Evolutionary conservation across 2,888 invertebrate genomes (phyloP).

Genomic region (Lathronympha strigana): DNA sequence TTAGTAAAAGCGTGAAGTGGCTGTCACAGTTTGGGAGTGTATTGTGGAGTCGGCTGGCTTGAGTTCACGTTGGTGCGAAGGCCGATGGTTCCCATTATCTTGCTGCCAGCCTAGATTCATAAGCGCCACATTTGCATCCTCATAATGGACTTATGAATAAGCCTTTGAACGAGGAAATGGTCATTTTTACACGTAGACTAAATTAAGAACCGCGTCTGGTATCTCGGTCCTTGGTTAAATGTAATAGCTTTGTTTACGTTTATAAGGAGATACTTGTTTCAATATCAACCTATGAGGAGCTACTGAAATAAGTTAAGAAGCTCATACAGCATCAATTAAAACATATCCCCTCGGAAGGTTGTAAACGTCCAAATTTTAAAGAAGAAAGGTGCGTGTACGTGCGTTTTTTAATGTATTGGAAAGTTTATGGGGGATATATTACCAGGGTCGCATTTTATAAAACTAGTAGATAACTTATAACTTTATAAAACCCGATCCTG

Average conservation of each 20-base stretch:
- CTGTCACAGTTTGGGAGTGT: constrained; percentile 73
- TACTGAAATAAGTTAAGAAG: too few species aligned
- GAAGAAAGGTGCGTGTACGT: too few species aligned
- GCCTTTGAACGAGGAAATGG: constrained; percentile 56
- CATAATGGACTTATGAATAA: constrained; percentile 75
- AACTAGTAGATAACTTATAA: too few species aligned
- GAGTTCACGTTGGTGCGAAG: constrained; percentile 71
- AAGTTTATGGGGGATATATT: too few species aligned
- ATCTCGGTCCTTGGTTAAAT: constrained; percentile 2
- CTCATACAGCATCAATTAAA: too few species aligned
- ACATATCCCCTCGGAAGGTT: too few species aligned
- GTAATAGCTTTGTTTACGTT: background rate
- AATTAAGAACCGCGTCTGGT: constrained; percentile 25
- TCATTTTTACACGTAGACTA: constrained; percentile 45
- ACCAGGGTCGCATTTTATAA: too few species aligned
- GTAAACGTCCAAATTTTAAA: too few species aligned
- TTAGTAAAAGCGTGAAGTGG: constrained; percentile 79
- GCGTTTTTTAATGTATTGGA: too few species aligned
- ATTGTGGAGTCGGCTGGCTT: constrained; percentile 56
- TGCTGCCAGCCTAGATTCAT: constrained; percentile 61
- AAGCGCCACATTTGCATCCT: constrained; percentile 70
- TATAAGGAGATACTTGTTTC: too few species aligned
- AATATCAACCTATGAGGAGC: too few species aligned
- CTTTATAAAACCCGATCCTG: too few species aligned
- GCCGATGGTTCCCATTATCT: constrained; percentile 71